phyloP scores from a whole-genome alignment of 2,888 invertebrate species.

The Chloromyia formosa region DNA sequence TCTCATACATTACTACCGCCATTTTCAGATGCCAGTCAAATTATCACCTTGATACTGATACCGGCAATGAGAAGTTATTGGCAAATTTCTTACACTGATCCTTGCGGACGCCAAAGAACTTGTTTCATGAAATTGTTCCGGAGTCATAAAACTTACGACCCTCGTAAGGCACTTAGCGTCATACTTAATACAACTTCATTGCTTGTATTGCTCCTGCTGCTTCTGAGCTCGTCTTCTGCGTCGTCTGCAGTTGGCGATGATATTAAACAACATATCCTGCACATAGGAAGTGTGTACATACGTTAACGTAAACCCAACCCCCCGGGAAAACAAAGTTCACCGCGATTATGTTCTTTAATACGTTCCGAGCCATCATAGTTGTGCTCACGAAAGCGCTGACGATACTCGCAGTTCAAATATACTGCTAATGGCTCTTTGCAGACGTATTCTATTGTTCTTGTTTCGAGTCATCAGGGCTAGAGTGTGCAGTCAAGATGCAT shows the following conservation, averaged over 20 bases:
- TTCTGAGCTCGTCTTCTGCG: not conserved
- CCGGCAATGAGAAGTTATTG: not conserved
- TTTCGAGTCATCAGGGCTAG: too few species aligned
- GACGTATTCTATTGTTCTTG: not conserved
- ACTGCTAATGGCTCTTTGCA: not conserved
- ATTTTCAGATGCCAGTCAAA: not conserved
- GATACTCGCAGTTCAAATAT: slow-evolving; percentile 3
- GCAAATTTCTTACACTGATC: slow-evolving; percentile 3
- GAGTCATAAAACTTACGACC: not conserved
- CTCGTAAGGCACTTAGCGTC: not conserved
- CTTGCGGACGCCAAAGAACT: not conserved
- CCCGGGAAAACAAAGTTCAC: not conserved
- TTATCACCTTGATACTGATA: slow-evolving; percentile 1
- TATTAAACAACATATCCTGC: too few species aligned
- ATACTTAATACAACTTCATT: slow-evolving; percentile 3
- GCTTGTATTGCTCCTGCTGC: not conserved
- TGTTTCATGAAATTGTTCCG: not conserved
- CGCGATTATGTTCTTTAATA: slow-evolving; percentile 3
- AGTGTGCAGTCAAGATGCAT: not conserved
- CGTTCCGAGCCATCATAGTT: not conserved
- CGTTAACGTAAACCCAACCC: not conserved
- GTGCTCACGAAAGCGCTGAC: not conserved
- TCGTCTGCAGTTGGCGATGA: too few species aligned
- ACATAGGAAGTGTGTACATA: not conserved
- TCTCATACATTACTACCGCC: not conserved